phyloP scores from a whole-genome alignment of 2,113 vertebrate species.

The Epinephelus cyanopodus region DNA sequence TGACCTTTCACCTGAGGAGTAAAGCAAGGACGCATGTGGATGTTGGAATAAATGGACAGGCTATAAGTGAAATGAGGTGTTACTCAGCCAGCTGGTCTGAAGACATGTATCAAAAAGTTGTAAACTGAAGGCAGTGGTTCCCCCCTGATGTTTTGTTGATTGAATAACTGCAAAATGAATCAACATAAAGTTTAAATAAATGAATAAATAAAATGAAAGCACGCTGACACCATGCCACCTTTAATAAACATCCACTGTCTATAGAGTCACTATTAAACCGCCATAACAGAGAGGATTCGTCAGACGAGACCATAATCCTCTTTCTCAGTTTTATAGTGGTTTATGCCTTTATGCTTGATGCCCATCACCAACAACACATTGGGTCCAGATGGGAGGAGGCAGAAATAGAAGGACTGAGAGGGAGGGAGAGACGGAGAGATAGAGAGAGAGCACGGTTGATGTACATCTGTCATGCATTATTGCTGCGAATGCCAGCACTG shows the following conservation, averaged over 20 bases:
- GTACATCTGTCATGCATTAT: slow-evolving; percentile 89
- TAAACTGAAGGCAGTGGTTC: too few species aligned
- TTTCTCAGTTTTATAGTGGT: slow-evolving; percentile 35
- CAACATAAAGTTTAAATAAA: too few species aligned
- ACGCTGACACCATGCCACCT: slow-evolving; percentile 8
- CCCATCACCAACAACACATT: slow-evolving; percentile 75
- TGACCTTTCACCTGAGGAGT: too few species aligned
- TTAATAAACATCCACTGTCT: slow-evolving; percentile 19
- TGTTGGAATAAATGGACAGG: too few species aligned
- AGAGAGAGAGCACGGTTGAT: slow-evolving; percentile 72
- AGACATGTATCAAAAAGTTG: neutral
- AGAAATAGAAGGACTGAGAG: slow-evolving; percentile 27
- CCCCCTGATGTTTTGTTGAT: too few species aligned
- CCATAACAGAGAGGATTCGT: slow-evolving; percentile 10
- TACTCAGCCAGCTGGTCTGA: too few species aligned
- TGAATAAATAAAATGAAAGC: neutral
- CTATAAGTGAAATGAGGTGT: too few species aligned
- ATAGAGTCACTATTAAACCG: slow-evolving; percentile 3
- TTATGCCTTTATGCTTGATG: slow-evolving; percentile 53
- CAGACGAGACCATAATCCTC: slow-evolving; percentile 31
- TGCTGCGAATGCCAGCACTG: slow-evolving; percentile 80
- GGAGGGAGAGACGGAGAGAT: slow-evolving; percentile 33
- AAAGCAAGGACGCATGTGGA: too few species aligned
- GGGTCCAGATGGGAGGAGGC: slow-evolving; percentile 75
- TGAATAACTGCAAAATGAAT: too few species aligned